Base-by-base conservation (phyloP, 2,797 vertebrate genomes). In the Heliangelus exortis region DNA sequence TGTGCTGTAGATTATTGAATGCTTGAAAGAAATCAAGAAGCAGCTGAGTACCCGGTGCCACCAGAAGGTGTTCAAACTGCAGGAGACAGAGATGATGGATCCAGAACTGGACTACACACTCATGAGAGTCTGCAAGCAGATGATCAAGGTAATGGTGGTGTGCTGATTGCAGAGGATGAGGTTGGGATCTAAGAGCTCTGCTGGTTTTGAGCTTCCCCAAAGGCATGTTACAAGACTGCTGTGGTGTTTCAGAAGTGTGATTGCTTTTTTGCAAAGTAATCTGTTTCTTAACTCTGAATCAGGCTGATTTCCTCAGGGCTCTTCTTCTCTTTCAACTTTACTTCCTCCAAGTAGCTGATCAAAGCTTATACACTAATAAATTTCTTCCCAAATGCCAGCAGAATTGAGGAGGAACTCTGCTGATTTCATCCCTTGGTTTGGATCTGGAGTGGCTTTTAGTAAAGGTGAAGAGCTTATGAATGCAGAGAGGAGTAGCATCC, bases 81-180 rank as follows among this genome's bases (percentile, higher is more conserved):
- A 99, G 97, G 99, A 99, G 96, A 98, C 98, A 1, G 99, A 99
- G 96, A 99, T 99, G 99, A 98, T 99, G 93, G 99, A 99, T 89
- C 99, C 99, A 2, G 99, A 99, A 43, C 96, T 99, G 61, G 99
- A 99, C 97, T 99, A 99, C 61, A 99, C 99, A 0, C 99, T 99
- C 61, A 99, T 99, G 99, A 98, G 98, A 81, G 99, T 99, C 95
- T 99, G 99, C 97, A 99, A 99, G 93, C 98, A 99, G 96, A 99
- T 99, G 99, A 99, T 99, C 96, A 98, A 99, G 98, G 99, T 99
- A 95, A 95, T 45, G 25, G 15, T 5, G 20, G 20, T 34, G 18
- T 55, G 68, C 25, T 76, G 41, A 11, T 63, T 36, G 18, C 39
- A 53, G 69, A 55, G 36, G 12, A 28, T 50, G 34, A 55, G 31